A percentile compares a stretch with the other conserved stretches of the same genome.
phyloP scores from a whole-genome alignment of 2,888 invertebrate genomes.

The Pogonocherus hispidulus region DNA sequence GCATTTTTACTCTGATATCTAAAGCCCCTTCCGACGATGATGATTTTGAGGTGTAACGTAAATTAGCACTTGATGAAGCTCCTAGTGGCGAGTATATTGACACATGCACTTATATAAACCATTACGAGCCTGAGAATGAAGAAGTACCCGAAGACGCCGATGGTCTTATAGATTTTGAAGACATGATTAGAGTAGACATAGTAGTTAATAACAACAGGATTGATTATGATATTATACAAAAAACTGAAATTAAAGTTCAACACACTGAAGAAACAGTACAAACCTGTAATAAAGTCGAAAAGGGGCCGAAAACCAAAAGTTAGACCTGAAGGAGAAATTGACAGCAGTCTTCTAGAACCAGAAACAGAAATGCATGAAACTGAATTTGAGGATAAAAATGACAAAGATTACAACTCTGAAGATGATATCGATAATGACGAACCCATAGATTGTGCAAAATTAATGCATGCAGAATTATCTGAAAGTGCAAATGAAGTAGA shows the following conservation, averaged over 20 bases:
- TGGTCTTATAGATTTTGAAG: constrained; percentile 61
- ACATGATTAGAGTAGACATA: constrained; percentile 61
- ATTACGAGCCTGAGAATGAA: constrained; percentile 35
- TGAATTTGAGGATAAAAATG: constrained; percentile 41
- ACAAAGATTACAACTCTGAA: constrained; percentile 43
- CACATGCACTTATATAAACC: constrained; percentile 31
- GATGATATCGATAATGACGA: constrained; percentile 38
- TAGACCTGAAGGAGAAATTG: constrained; percentile 43
- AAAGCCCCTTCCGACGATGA: constrained; percentile 53
- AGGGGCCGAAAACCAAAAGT: constrained; percentile 44
- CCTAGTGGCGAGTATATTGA: constrained; percentile 31
- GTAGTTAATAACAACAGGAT: constrained; percentile 59
- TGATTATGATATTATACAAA: constrained; percentile 60
- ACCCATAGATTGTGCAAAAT: constrained; percentile 30
- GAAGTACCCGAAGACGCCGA: constrained; percentile 44
- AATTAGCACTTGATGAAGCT: constrained; percentile 40
- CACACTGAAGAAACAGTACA: constrained; percentile 24
- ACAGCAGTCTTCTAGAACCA: constrained; percentile 44
- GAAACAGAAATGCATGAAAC: constrained; percentile 42
- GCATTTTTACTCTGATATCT: too few species aligned
- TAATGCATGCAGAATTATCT: constrained; percentile 31
- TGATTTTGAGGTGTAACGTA: constrained; percentile 55
- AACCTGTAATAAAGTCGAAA: constrained; percentile 33
- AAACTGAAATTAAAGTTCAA: constrained; percentile 56
- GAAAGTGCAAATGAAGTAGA: neutral